Base-by-base conservation (phyloP, 1,140 invertebrate species). In the Platyura marginata region DNA sequence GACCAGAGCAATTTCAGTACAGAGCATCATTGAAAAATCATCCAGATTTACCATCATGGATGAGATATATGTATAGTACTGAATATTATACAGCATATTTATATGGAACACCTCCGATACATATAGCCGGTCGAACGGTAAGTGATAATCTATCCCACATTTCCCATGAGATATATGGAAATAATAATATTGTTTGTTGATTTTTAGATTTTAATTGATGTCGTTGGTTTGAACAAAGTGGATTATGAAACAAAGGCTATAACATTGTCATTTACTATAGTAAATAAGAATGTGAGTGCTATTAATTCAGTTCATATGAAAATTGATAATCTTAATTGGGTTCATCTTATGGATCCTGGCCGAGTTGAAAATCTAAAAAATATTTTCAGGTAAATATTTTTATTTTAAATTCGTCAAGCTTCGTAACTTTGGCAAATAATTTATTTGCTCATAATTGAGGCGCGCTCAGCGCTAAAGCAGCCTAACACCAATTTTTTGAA, bases 41-140 rank as follows among this genome's bases (percentile, higher is more conserved):
- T 47, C 84, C 86, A 0, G 86, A 90, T 63, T 64, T 91, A 36
- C 86, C 86, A 2, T 62, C 69, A 9, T 90, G 86, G 86, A 75
- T 90, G 49, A 70, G 77, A 29, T 89, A 85, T 51, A 72, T 75
- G 39, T 87, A 84, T 52, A 85, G 80, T 48, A 68, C 74, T 35
- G 66, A 69, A 43, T 74, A 82, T 50, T 72, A 76, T 48, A 70
- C 69, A 2, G 82, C 82, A 0, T 86, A 80, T 53, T 63, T 88
- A 3, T 88, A 83, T 49, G 84, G 84, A 1, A 82, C 82, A 4
- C 77, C 82, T 2, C 80, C 82, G 0, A 64, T 69, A 41, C 57
- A 68, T 41, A 61, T 69, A 21, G 63, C 63, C 16, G 61, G 68
- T 41, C 67, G 72, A 45, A 55, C 68, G 57, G 68, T 72, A 47